Base-by-base conservation (phyloP, 1,140 invertebrate species). In the Ruditapes philippinarum region DNA sequence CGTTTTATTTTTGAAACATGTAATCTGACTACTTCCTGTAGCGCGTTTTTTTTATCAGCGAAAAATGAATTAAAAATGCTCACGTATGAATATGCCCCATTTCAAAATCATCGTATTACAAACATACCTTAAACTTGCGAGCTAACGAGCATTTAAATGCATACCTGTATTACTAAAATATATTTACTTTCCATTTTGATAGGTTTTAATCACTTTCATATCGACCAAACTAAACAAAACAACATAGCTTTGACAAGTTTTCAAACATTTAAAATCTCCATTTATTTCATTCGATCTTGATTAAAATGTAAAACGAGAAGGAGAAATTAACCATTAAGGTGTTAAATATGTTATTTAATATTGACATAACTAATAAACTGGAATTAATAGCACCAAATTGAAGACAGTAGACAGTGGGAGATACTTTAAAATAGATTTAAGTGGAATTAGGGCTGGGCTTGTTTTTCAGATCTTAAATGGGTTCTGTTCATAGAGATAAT, bases 1-100 rank as follows among this genome's bases (percentile, higher is more conserved):
- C 62, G n/a, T 73, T 84, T 84, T 84, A 84, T 84, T 84, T 84
- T 73, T 84, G 60, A 84, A 73, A 65, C 82, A 83, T 62, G 80
- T 62, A 65, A 68, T 68, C 78, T 25, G 62, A 25, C 49, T 62
- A 73, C 49, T 73, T 84, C 82, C 82, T 73, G 82, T 84, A n/a
- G 51, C 40, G 33, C 12, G 28, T 36, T 51, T 84, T 73, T n/a
- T 81, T 82, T 65, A 68, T 82, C 80, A 82, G 28, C 31, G 78
- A 62, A 80, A 62, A 28, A 62, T 28, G 57, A 28, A 7, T 62
- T 28, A 45, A 62, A 25, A 25, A n/a, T 62, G 5, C 28, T n/a
- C n/a, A 25, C 7, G 57, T 28, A 62, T 28, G 28, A 28, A 25
- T 62, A 5, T 62, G 57, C 57, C n/a, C 19, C 25, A n/a, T 28